phyloP scores from a whole-genome alignment of 1,140 invertebrate genomes.

The Rhyacophila brunnea region DNA sequence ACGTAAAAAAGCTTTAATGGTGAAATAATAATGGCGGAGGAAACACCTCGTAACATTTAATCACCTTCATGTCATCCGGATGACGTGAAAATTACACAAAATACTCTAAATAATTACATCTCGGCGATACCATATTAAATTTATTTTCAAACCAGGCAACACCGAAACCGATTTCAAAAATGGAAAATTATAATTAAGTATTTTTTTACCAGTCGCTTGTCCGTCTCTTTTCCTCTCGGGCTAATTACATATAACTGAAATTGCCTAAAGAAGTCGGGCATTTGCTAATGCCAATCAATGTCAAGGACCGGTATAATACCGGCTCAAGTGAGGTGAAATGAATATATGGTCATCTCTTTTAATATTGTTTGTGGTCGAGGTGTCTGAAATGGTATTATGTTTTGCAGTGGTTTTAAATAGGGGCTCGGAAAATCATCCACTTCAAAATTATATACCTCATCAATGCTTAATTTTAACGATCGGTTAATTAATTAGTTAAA shows the following conservation, averaged over 20 bases:
- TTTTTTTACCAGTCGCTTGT: conserved; percentile 6
- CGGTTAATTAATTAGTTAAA: no score
- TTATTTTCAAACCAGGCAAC: conserved; percentile 15
- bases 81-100: conserved; percentile 24
- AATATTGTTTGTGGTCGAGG: no score
- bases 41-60: no score
- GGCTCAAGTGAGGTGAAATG: conserved; percentile 3
- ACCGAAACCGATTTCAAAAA: conserved; percentile 15
- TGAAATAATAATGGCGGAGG: no score
- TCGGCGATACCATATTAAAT: conserved; percentile 7
- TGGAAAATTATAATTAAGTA: conserved; percentile 21
- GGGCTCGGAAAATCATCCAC: no score
- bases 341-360: no score
- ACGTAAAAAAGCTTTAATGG: no score
- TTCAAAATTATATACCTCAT: no score
- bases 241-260: conserved; percentile 11
- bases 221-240: conserved; percentile 5
- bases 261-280: conserved; percentile 9
- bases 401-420: no score
- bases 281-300: conserved; percentile 33
- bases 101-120: conserved; percentile 21
- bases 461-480: no score
- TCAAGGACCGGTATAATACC: conserved; percentile 16
- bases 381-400: no score
- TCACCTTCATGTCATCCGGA: not conserved